These are phyloP conservation scores for Ypsolopha sequella DNA, from an alignment of 2,888 invertebrate genomes.

Conservation along the genomic window DNA sequence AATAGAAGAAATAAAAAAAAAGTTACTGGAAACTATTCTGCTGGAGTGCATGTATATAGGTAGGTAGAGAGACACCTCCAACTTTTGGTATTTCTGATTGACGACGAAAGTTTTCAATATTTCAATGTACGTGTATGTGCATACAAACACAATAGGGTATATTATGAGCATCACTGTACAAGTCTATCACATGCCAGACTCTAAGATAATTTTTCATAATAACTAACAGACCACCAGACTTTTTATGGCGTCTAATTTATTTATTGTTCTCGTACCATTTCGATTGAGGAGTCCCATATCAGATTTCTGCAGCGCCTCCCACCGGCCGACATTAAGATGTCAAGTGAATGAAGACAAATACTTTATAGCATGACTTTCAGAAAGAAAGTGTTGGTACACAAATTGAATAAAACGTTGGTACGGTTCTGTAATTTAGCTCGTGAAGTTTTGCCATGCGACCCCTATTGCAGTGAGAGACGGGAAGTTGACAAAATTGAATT, in stretches of 20 bases:
- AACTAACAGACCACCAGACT: not conserved
- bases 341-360: conserved; percentile 64
- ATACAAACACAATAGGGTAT: no score
- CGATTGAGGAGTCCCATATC: conserved; percentile 15
- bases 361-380: conserved; percentile 51
- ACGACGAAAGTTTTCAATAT: no score
- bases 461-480: no score
- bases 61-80: no score
- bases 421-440: conserved; percentile 1
- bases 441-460: no score
- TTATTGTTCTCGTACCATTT: not conserved
- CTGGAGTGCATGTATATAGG: no score
- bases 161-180: no score
- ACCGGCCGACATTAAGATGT: conserved; percentile 52
- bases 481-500: conserved; percentile 6
- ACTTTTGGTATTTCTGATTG: no score
- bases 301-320: conserved; percentile 40
- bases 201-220: not conserved
- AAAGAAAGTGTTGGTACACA: conserved; percentile 44
- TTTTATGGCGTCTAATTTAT: not conserved
- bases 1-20: no score
- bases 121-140: no score
- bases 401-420: conserved; percentile 41
- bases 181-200: not conserved
- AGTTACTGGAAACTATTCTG: no score